phyloP scores from a whole-genome alignment of 2,888 invertebrate species.

The Ophion ventricosus region DNA sequence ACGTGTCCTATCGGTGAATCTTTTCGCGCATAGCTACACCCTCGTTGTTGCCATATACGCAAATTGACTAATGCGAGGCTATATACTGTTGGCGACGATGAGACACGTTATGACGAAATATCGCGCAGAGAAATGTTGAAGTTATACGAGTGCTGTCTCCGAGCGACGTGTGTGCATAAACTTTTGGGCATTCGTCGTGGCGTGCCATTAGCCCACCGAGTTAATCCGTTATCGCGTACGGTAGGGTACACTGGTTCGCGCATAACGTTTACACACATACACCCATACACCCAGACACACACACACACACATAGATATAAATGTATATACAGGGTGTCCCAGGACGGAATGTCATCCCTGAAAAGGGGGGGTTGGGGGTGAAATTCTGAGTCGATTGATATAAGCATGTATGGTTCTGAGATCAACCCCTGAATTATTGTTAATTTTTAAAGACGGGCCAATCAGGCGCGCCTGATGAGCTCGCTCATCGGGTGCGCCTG shows the following conservation, averaged over 20 bases:
- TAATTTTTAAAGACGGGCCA: too few species aligned
- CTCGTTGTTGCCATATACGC: neutral
- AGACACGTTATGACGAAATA: neutral
- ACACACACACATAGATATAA: too few species aligned
- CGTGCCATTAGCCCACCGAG: conserved; percentile 4
- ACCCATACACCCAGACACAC: too few species aligned
- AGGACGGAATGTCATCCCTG: too few species aligned
- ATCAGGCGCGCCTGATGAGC: too few species aligned
- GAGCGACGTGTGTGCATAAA: too few species aligned
- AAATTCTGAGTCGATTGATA: too few species aligned
- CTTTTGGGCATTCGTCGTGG: neutral
- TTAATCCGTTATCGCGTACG: conserved; percentile 8
- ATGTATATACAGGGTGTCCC: too few species aligned
- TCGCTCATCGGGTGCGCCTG: too few species aligned
- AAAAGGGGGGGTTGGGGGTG: too few species aligned
- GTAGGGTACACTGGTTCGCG: neutral
- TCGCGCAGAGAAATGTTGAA: conserved; percentile 12
- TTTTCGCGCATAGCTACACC: neutral
- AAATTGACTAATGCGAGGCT: conserved; percentile 12
- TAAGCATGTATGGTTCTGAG: too few species aligned
- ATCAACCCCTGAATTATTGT: too few species aligned
- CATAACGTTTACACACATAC: neutral
- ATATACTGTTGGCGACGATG: neutral
- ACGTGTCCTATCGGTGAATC: neutral
- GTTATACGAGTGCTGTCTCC: conserved; percentile 12